phyloP scores from a whole-genome alignment of 2,888 invertebrate genomes.

The Sepiola atlantica region DNA sequence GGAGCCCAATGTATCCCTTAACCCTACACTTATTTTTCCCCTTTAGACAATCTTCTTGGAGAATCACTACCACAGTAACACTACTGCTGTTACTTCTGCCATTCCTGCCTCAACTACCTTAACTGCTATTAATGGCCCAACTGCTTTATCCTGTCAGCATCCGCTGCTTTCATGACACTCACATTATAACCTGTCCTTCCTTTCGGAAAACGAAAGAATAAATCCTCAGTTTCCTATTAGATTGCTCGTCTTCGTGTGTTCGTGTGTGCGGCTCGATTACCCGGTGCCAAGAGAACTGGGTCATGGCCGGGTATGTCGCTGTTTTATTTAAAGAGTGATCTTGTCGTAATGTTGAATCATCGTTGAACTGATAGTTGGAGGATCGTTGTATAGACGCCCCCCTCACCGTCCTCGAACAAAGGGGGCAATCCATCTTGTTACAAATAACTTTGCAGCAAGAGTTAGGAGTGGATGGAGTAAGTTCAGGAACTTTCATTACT shows the following conservation, averaged over 20 bases:
- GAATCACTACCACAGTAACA: neutral
- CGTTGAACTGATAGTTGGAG: too few species aligned
- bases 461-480: too few species aligned
- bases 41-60: neutral
- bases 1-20: neutral
- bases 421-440: too few species aligned
- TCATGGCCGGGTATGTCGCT: too few species aligned
- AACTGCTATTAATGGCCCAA: slow-evolving; percentile 20
- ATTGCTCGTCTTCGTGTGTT: neutral
- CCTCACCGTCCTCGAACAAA: too few species aligned
- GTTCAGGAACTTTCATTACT: too few species aligned
- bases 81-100: neutral
- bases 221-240: neutral
- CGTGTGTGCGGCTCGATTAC: neutral
- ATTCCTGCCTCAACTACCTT: neutral
- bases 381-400: too few species aligned
- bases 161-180: neutral
- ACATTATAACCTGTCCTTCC: neutral
- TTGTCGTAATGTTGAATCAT: too few species aligned
- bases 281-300: neutral
- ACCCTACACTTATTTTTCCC: neutral
- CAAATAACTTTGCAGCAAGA: too few species aligned
- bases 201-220: neutral
- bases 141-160: slow-evolving; percentile 10
- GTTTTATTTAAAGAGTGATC: too few species aligned